Base-by-base conservation (phyloP, 2,113 vertebrate species). In the Holacanthus passer region DNA sequence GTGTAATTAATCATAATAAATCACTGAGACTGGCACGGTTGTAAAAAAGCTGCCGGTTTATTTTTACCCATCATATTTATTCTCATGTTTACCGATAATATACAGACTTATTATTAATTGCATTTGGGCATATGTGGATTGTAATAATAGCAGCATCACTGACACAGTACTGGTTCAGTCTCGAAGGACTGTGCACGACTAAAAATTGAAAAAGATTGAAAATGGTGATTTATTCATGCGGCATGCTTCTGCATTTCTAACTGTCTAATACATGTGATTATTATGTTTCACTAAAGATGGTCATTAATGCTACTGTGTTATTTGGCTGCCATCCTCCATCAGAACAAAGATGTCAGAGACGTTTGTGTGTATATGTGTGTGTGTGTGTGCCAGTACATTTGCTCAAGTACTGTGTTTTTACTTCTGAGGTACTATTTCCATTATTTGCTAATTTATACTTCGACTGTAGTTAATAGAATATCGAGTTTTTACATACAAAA, bases 1-100 rank as follows among this genome's bases (percentile, higher is more conserved):
- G 62, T 48, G 83, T 82, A 90, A 92, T 91, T 91, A 92, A 89
- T 88, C 85, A 80, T 55, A 87, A 84, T 77, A 71, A 83, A 90
- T 91, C 85, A 80, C 63, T 64, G 82, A 67, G 74, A 81, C 77
- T 87, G 90, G 78, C 82, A 79, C 13, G 29, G 50, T 31, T 39
- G 66, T 69, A 68, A 68, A 86, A 80, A 59, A 53, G 47, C 66
- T 69, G 71, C 50, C 71, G 67, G 45, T 79, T 81, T 76, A 70
- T 80, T 83, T 83, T 76, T 37, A 73, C 45, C 29, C 71, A 56
- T 81, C 43, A 72, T 59, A 77, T 83, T 79, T 81, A 83, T 83
- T 76, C 81, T 39, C 29, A 27, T 81, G 75, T 85, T 88, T 78
- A 41, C 78, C 10, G 27, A 10, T 78, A 68, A 60, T 39, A 78